Conservation (phyloP, 2,888 invertebrate genomes). For the Apodemia hepburni region DNA sequence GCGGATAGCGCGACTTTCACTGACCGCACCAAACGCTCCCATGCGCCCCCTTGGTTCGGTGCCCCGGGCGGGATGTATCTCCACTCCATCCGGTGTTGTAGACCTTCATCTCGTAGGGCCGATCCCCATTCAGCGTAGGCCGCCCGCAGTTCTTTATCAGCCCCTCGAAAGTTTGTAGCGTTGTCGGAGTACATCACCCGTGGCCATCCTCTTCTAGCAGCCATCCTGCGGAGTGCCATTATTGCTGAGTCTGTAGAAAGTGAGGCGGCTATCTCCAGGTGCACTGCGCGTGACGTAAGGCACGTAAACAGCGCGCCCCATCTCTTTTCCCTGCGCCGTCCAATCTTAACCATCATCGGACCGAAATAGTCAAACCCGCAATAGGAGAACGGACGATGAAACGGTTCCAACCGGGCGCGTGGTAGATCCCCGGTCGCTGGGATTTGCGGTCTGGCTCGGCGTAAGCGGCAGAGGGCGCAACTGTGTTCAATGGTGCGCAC, state of each 20-base stretch:
- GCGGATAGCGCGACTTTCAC: slow-evolving; percentile 22
- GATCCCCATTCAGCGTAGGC: slow-evolving; percentile 18
- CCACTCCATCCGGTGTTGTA: slow-evolving; percentile 17
- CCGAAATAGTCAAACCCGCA: slow-evolving; percentile 30
- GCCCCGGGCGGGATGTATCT: slow-evolving; percentile 18
- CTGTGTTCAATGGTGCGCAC: slow-evolving; percentile 19
- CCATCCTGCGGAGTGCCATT: slow-evolving; percentile 31
- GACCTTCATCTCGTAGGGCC: slow-evolving; percentile 4
- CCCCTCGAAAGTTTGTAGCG: slow-evolving; percentile 29
- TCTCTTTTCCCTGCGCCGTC: slow-evolving; percentile 23
- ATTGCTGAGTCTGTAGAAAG: slow-evolving; percentile 26
- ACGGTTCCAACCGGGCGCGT: slow-evolving; percentile 19
- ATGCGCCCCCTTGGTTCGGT: slow-evolving; percentile 22
- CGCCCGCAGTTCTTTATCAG: slow-evolving; percentile 24
- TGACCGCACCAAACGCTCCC: slow-evolving; percentile 26
- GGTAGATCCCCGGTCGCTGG: slow-evolving; percentile 30
- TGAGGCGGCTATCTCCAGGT: slow-evolving; percentile 22
- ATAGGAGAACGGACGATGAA: slow-evolving; percentile 24
- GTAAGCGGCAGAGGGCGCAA: slow-evolving; percentile 25
- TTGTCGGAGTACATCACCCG: slow-evolving; percentile 28
- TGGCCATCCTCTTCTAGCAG: slow-evolving; percentile 30
- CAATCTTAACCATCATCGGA: slow-evolving; percentile 24
- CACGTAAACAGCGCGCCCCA: slow-evolving; percentile 24
- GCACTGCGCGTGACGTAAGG: slow-evolving; percentile 24
- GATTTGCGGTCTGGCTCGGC: slow-evolving; percentile 21